phyloP scores from a whole-genome alignment of 2,888 invertebrate species.

The Hyles lineata region DNA sequence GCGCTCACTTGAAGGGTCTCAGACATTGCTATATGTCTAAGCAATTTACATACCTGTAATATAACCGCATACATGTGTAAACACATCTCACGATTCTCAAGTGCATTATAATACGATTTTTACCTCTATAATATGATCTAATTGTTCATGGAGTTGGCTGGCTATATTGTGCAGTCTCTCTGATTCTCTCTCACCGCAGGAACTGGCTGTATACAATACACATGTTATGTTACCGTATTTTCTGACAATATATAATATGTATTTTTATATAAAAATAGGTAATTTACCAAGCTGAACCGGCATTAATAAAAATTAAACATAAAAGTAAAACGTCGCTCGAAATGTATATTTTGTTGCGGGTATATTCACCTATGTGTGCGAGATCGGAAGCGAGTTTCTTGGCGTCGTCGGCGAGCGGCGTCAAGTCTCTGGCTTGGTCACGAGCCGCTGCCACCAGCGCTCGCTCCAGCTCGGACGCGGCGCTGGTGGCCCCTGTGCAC shows the following conservation, averaged over 20 bases:
- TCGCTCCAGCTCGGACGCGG: constrained; percentile 93
- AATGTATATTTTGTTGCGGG: neutral
- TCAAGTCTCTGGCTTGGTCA: constrained; percentile 77
- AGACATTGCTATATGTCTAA: constrained; percentile 97
- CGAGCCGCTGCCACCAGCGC: constrained; percentile 88
- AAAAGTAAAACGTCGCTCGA: too few species aligned
- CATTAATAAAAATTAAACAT: too few species aligned
- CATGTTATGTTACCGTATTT: neutral
- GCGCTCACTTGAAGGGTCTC: constrained; percentile 98
- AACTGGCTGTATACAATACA: constrained; percentile 68
- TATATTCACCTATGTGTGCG: constrained; percentile 76
- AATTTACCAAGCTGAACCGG: too few species aligned
- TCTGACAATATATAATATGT: neutral
- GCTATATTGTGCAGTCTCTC: constrained; percentile 97
- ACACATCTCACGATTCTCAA: neutral
- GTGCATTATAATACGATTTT: constrained; percentile 30
- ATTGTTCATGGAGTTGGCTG: constrained; percentile 97
- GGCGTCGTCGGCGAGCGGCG: constrained; percentile 77
- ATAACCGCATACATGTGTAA: constrained; percentile 12
- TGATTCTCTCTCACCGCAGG: constrained; percentile 88
- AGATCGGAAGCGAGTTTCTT: constrained; percentile 78
- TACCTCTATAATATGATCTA: constrained; percentile 99
- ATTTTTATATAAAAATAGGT: too few species aligned
- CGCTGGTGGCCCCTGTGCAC: constrained; percentile 89
- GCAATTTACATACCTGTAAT: constrained; percentile 95